A percentile compares a stretch with the other conserved stretches of the same genome.
These are phyloP conservation scores for Huso huso DNA, from an alignment of 2,797 vertebrate species.

Conservation along the genomic window DNA sequence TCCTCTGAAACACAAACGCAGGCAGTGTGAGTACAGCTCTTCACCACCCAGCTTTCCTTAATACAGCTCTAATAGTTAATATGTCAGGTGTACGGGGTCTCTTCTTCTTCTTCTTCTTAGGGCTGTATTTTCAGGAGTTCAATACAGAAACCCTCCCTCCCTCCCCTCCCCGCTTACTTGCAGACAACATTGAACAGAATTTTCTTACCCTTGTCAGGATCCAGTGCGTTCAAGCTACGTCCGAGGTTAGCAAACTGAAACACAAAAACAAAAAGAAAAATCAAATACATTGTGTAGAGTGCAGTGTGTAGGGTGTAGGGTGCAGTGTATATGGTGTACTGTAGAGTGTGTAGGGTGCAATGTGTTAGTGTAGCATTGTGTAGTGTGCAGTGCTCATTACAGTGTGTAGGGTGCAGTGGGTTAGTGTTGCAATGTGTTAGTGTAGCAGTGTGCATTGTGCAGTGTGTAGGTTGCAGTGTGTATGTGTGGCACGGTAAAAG, in stretches of 20 bases:
- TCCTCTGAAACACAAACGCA: slow-evolving; percentile 52
- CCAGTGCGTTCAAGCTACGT: slow-evolving; percentile 60
- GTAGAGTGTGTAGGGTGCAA: neutral
- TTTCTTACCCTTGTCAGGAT: slow-evolving; percentile 76
- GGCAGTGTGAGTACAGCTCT: too few species aligned
- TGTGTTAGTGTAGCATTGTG: neutral
- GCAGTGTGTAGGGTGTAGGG: neutral
- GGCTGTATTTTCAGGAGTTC: too few species aligned
- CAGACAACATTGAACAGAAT: too few species aligned
- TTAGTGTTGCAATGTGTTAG: neutral
- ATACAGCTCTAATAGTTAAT: too few species aligned
- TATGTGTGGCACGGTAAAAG: slow-evolving; percentile 4
- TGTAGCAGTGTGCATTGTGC: neutral
- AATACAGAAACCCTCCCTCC: too few species aligned
- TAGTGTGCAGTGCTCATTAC: neutral
- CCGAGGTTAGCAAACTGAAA: slow-evolving; percentile 74
- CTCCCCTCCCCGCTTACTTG: too few species aligned
- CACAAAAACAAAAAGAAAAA: slow-evolving; percentile 13
- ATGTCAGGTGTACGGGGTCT: too few species aligned
- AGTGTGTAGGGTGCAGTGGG: neutral
- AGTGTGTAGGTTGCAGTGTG: slow-evolving; percentile 1
- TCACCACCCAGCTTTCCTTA: too few species aligned
- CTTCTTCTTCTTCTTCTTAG: too few species aligned
- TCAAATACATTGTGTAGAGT: neutral
- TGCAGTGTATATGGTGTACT: neutral